Evolutionary conservation across 2,888 invertebrate species (phyloP), one percentile per base, ranked within the genome.

Genomic region (Steinernema scapterisci): DNA sequence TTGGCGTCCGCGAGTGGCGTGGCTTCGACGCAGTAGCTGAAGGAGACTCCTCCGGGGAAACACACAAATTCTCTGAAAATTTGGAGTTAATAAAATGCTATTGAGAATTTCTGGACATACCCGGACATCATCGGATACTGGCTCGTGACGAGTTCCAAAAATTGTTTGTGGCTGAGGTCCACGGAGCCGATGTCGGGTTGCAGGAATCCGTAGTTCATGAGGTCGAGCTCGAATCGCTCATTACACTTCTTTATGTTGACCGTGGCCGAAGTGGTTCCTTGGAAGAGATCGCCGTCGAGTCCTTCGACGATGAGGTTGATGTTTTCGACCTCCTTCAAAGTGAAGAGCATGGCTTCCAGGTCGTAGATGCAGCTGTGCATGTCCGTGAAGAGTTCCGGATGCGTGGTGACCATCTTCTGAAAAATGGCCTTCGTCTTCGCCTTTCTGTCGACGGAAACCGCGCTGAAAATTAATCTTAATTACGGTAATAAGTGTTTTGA

Each of bases 301-400:
- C 38, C 38, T 16, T 63, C 31, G 31, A 63, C 31, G 25, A 63
- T 27, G 16, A 63, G 27, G 31, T 27, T 63, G 27, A 63, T 16
- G 13, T 31, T 11, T 9, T 63, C 63, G 38, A 63, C 31, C 16
- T 63, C 63, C 63, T 63, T 63, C 63, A 63, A 31, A 7, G 63
- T 63, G 63, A 63, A 63, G 16, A 63, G 63, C 63, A 25, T 31
- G 31, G 63, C 1, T 31, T 63, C 63, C 63, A 63, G 16, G 63
- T 63, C 63, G 63, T 63, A 63, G 63, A 27, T 27, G 63, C 27
- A 27, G 27, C 27, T 27, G 11, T 63, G 16, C 11, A 31, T 21
- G 16, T 13, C 6, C 1, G 27, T 27, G 63, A 63, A 63, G 63
- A 13, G 21, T n/a, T 9, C 31, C 6, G 31, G 11, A n/a, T 63